A percentile compares a stretch with the other conserved stretches of the same genome.
Evolutionary conservation across 2,113 vertebrate genomes (phyloP).

Genomic region (Oreochromis niloticus): DNA sequence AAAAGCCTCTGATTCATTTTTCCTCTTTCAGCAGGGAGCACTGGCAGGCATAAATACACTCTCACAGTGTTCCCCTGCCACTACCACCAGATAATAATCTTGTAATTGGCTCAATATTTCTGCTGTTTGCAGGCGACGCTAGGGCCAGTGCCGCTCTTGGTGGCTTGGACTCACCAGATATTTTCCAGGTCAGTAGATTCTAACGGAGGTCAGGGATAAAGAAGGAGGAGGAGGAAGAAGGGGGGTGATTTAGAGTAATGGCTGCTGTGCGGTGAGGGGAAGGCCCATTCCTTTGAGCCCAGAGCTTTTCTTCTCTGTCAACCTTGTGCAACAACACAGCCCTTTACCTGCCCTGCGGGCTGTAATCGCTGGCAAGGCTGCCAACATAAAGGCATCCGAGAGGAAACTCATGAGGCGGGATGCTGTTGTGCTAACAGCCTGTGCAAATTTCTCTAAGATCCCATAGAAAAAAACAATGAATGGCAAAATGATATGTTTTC

Average conservation of each 20-base stretch:
- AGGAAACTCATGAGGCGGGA: neutral
- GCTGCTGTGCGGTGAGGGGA: slow-evolving; percentile 23
- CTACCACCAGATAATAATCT: slow-evolving; percentile 69
- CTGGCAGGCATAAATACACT: slow-evolving; percentile 62
- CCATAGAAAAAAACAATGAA: neutral
- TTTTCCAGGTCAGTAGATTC: slow-evolving; percentile 69
- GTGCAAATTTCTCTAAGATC: neutral
- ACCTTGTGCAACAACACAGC: slow-evolving; percentile 8
- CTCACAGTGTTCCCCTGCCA: slow-evolving; percentile 48
- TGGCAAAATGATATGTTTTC: neutral
- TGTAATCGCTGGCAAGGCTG: neutral
- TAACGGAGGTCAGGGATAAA: slow-evolving; percentile 55
- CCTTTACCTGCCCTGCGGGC: slow-evolving; percentile 17
- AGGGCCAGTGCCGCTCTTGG: slow-evolving; percentile 15
- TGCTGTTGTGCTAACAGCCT: neutral
- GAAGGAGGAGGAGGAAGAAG: neutral
- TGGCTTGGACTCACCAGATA: slow-evolving; percentile 48
- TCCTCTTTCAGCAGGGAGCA: slow-evolving; percentile 39
- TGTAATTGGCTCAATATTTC: slow-evolving; percentile 78
- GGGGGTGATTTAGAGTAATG: slow-evolving; percentile 56
- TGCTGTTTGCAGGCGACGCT: slow-evolving; percentile 46
- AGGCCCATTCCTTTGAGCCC: slow-evolving; percentile 24
- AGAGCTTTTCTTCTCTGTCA: slow-evolving; percentile 30
- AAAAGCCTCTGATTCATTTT: slow-evolving; percentile 59
- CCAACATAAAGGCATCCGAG: neutral